Percentiles rank a stretch among this genome's conserved stretches.
These are phyloP conservation scores for Falco peregrinus DNA, from an alignment of 2,797 vertebrate species.

Conservation along the genomic window DNA sequence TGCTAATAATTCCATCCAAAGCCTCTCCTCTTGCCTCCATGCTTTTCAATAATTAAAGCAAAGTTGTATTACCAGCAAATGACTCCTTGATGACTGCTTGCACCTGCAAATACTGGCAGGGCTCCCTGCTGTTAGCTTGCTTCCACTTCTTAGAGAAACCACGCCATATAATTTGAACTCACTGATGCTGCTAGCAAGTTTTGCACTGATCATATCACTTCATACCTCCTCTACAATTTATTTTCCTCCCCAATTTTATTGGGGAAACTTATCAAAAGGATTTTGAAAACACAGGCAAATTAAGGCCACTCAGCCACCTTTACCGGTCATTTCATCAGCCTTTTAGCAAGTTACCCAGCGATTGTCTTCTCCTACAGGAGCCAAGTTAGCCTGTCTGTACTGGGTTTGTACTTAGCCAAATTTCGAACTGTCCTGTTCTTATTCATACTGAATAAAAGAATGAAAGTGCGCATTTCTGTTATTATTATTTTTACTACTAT, in stretches of 20 bases:
- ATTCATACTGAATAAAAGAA: neutral
- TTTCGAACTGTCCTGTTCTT: neutral
- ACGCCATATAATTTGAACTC: rapidly evolving
- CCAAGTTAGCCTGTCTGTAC: neutral
- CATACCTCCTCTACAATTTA: neutral
- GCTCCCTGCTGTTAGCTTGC: neutral
- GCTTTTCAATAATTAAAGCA: neutral
- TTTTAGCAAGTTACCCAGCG: neutral
- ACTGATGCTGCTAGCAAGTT: neutral
- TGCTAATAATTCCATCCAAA: neutral
- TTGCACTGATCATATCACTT: neutral
- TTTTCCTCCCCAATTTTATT: neutral
- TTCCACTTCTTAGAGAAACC: neutral
- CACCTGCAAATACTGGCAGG: neutral
- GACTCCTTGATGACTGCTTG: neutral
- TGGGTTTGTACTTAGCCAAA: neutral
- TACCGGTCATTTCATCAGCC: neutral
- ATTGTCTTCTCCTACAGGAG: neutral
- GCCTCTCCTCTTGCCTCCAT: neutral
- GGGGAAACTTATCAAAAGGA: neutral
- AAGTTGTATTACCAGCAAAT: neutral
- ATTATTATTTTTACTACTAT: neutral
- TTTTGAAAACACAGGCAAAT: neutral
- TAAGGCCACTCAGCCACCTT: neutral
- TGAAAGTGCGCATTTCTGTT: neutral